phyloP scores from a whole-genome alignment of 2,797 vertebrate genomes.

The Avahi laniger region DNA sequence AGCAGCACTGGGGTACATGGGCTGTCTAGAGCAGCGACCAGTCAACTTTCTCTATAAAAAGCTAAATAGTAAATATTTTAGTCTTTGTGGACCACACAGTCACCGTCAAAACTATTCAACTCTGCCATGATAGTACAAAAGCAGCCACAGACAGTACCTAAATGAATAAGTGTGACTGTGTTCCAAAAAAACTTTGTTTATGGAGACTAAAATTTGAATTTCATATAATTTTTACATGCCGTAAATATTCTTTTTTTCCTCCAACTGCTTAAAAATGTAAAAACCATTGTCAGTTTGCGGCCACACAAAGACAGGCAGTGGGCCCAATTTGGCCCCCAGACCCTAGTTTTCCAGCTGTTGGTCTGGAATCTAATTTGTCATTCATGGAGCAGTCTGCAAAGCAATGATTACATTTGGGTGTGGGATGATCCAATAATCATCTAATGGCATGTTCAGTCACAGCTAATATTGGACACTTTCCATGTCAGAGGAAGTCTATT shows the following conservation, averaged over 20 bases:
- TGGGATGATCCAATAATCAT: not conserved
- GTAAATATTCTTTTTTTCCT: not conserved
- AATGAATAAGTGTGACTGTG: not conserved
- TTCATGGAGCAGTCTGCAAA: not conserved
- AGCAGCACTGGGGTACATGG: accelerated
- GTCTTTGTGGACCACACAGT: not conserved
- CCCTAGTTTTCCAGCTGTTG: not conserved
- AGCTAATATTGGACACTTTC: not conserved
- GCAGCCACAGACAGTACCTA: not conserved
- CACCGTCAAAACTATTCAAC: not conserved
- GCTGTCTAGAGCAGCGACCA: not conserved
- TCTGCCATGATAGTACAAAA: accelerated
- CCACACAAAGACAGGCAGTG: not conserved
- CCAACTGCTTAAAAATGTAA: not conserved
- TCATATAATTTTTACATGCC: not conserved
- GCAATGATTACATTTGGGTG: not conserved
- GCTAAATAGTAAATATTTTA: not conserved
- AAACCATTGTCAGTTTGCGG: not conserved
- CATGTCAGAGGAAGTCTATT: not conserved
- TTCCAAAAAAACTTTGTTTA: not conserved
- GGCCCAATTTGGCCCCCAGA: not conserved
- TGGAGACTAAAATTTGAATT: not conserved
- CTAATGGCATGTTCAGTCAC: not conserved
- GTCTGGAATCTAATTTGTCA: not conserved
- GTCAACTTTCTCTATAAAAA: not conserved